Evolutionary conservation across 1,140 invertebrate species (phyloP), one percentile per base, ranked within the genome.

Genomic region (Latrodectus geometricus): DNA sequence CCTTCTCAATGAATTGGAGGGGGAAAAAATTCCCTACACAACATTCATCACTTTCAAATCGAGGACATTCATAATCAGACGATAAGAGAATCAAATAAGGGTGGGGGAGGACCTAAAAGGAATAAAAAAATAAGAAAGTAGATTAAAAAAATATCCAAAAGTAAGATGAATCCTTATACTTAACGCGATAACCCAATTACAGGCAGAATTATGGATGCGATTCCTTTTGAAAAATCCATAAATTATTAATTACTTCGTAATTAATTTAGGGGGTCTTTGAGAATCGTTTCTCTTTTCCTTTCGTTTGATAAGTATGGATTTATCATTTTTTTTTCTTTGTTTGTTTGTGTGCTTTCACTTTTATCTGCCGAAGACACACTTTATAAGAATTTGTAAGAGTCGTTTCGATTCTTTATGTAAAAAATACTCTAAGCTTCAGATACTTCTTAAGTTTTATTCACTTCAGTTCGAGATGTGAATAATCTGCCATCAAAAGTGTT

Each of bases 181-280:
- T 86, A 77, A 61, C 83, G 75, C 83, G 83, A 86, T 86, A 86
- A 78, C 83, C 83, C 83, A 86, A 86, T 86, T 86, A 86, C 11
- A 86, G 20, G 65, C 61, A 56, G 65, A 86, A 74, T 86, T 86
- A 86, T 86, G 75, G 83, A 86, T 86, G 68, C 83, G 20, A 70
- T 78, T 86, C 83, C 77, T 35, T 35, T 86, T 86, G 74, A 86
- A 86, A 86, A 86, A 86, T 86, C 83, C 83, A 86, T 86, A 86
- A 86, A 86, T 86, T 86, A 86, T 77, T 86, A 86, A 86, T 86
- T 86, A 86, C 83, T 86, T 77, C 49, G 83, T 86, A 86, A 86
- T 86, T 86, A 86, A 86, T 86, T 86, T 86, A 78, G 70, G 68
- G 76, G 74, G 14, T 14, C 14, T 23, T 76, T 82, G 72, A 61